Evolutionary conservation across 2,113 vertebrate species (phyloP).

Genomic region (Tetrao urogallus): DNA sequence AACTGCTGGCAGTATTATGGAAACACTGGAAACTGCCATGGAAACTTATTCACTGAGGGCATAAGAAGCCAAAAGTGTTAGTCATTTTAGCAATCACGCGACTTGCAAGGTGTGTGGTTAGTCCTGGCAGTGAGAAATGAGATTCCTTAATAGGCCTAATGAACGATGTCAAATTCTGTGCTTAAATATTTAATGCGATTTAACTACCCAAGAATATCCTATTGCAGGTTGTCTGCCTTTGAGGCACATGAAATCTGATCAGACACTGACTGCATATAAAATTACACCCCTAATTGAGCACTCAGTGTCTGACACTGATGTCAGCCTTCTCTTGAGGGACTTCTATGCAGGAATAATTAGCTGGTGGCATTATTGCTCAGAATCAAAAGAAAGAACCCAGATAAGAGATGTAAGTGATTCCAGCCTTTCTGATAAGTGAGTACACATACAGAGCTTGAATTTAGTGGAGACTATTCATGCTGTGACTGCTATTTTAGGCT

Average conservation of each 20-base stretch:
- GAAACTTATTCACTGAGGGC: not conserved
- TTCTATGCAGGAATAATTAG: not conserved
- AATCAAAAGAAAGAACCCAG: not conserved
- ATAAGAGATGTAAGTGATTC: not conserved
- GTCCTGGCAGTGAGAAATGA: not conserved
- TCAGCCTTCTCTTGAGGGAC: not conserved
- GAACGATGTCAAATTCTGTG: not conserved
- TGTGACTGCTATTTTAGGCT: not conserved
- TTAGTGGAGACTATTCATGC: not conserved
- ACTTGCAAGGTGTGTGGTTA: not conserved
- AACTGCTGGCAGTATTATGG: not conserved
- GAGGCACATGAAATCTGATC: constrained; percentile 11
- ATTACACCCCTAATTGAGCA: not conserved
- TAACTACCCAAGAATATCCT: not conserved
- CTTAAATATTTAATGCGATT: constrained; percentile 46
- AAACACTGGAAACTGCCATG: not conserved
- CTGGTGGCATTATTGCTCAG: not conserved
- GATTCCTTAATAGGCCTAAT: not conserved
- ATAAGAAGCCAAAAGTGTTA: not conserved
- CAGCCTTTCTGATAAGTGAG: not conserved
- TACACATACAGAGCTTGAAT: not conserved
- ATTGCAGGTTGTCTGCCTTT: not conserved
- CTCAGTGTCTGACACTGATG: not conserved
- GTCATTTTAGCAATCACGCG: not conserved
- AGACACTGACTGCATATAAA: not conserved